Conservation (phyloP, 2,113 vertebrate genomes). For the Austrofundulus limnaeus region DNA sequence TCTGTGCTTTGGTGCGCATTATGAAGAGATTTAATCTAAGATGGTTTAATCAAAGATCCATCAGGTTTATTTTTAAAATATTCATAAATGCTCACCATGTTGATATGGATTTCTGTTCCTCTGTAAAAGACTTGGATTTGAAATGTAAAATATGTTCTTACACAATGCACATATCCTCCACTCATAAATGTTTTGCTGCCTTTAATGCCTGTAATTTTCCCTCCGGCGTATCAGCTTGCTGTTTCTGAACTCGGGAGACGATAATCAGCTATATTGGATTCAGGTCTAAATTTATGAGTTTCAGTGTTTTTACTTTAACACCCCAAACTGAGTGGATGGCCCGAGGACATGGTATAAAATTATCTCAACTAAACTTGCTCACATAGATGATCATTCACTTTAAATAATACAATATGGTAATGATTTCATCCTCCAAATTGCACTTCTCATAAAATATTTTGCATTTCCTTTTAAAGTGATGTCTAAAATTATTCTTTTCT, state of each 20-base stretch:
- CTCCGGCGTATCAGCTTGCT: conserved; percentile 10
- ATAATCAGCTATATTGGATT: conserved; percentile 44
- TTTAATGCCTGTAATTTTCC: conserved; percentile 14
- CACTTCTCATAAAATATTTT: background rate
- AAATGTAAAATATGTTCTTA: background rate
- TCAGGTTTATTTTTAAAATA: background rate
- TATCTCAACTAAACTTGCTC: conserved; percentile 14
- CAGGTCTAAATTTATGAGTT: conserved; percentile 32
- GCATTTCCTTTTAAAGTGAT: background rate
- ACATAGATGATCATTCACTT: conserved; percentile 23
- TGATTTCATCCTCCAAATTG: conserved; percentile 11
- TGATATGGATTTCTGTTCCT: background rate
- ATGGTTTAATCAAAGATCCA: background rate
- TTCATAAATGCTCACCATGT: background rate
- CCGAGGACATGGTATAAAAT: conserved; percentile 14
- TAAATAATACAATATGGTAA: conserved; percentile 17
- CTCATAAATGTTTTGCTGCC: conserved; percentile 14
- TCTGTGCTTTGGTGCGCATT: background rate
- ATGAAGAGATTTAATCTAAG: background rate
- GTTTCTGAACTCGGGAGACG: conserved; percentile 30
- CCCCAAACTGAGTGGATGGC: conserved; percentile 15
- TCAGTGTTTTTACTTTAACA: background rate
- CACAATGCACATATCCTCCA: background rate
- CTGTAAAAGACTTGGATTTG: background rate
- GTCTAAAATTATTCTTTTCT: background rate